Percentiles rank a stretch among this genome's conserved stretches.
These are phyloP conservation scores for Augiades crinisus DNA, from an alignment of 2,888 invertebrate species.

Conservation along the genomic window DNA sequence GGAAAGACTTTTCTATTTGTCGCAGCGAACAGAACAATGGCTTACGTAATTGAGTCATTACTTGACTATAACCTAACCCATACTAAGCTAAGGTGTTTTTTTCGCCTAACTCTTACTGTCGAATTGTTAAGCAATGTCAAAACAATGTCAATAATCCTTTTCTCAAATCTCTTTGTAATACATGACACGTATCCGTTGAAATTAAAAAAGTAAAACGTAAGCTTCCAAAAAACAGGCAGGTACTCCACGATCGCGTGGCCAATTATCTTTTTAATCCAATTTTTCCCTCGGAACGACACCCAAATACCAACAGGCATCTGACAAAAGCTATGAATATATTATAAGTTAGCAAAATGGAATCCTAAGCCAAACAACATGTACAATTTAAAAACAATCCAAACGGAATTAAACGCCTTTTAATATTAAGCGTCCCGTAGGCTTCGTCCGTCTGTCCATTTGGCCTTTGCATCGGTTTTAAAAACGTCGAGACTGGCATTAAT, in stretches of 20 bases:
- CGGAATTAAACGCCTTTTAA: not conserved
- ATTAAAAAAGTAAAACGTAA: not conserved
- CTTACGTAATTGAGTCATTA: too few relatives aligned
- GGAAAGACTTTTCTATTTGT: too few relatives aligned
- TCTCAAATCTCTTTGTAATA: too few relatives aligned
- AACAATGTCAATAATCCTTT: too few relatives aligned
- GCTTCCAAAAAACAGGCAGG: not conserved
- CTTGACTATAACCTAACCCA: too few relatives aligned
- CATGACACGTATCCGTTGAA: not conserved
- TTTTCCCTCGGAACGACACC: conserved; percentile 10
- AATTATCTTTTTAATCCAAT: conserved; percentile 15
- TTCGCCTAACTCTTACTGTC: too few relatives aligned
- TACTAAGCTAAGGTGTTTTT: too few relatives aligned
- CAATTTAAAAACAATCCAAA: conserved; percentile 3
- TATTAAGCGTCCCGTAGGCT: not conserved
- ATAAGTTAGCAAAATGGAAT: not conserved
- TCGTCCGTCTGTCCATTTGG: not conserved
- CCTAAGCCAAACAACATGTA: not conserved
- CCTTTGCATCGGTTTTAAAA: conserved; percentile 6
- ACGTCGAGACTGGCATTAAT: not conserved
- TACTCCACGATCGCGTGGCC: conserved; percentile 4
- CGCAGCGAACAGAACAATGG: too few relatives aligned
- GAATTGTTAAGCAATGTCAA: too few relatives aligned
- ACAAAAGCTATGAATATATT: conserved; percentile 20
- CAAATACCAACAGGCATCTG: conserved; percentile 12